A percentile compares a stretch with the other conserved stretches of the same genome.
phyloP scores from a whole-genome alignment of 2,797 vertebrate species.

The Brachymystax lenok region DNA sequence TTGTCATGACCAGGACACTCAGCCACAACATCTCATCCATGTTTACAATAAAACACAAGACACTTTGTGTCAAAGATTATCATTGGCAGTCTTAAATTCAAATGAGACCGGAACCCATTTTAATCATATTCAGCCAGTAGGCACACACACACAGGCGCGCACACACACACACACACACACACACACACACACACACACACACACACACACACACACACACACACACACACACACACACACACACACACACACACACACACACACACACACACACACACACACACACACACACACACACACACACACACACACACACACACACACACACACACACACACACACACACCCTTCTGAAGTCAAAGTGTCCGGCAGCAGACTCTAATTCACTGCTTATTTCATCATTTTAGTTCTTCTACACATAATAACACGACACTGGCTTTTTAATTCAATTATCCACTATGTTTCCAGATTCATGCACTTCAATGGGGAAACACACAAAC shows the following conservation, averaged over 20 bases:
- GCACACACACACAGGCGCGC: constrained; percentile 5
- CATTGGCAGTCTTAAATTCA: constrained; percentile 47
- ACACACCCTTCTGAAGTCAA: constrained; percentile 4
- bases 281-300: constrained; percentile 14
- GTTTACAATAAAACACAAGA: constrained; percentile 26
- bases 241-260: no score
- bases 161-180: no score
- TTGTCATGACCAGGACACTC: constrained; percentile 22
- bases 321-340: no score
- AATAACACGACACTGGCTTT: constrained; percentile 16
- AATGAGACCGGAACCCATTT: constrained; percentile 34
- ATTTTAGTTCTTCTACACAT: background rate
- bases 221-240: no score
- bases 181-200: no score
- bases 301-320: no score
- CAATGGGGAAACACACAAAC: constrained; percentile 12
- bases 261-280: no score
- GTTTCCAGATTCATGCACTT: constrained; percentile 27
- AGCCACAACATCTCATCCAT: constrained; percentile 48
- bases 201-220: no score
- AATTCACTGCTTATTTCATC: constrained; percentile 23
- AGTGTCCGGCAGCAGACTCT: constrained; percentile 7
- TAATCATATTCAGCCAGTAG: constrained; percentile 33
- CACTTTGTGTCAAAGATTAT: constrained; percentile 34
- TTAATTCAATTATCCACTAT: constrained; percentile 18